Conservation (phyloP, 2,797 vertebrate genomes). For the Eremophila alpestris region DNA sequence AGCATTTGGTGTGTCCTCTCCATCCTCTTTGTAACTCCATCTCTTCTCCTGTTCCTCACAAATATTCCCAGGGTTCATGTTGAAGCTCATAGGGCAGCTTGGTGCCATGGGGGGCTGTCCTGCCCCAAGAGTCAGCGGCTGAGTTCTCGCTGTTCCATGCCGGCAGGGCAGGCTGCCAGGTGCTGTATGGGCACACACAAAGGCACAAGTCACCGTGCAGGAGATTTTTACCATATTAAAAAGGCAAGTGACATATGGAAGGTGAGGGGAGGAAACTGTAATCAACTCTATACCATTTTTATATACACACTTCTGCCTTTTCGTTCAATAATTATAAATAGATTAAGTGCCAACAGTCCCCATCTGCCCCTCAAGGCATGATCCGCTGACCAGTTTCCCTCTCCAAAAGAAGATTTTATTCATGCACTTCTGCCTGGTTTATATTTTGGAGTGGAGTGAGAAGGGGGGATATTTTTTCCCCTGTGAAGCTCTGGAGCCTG, state of each 20-base stretch:
- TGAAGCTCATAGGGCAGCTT: neutral
- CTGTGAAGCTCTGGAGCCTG: slow-evolving; percentile 36
- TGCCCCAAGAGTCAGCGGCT: neutral
- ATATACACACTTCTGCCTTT: slow-evolving; percentile 68
- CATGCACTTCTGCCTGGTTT: neutral
- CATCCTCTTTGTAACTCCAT: neutral
- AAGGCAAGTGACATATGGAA: slow-evolving; percentile 69
- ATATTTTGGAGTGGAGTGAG: slow-evolving; percentile 32
- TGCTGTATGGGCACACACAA: neutral
- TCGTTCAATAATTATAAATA: slow-evolving; percentile 72
- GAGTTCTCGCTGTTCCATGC: neutral
- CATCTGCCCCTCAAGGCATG: slow-evolving; percentile 49
- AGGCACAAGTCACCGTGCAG: neutral
- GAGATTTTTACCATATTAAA: slow-evolving; percentile 57
- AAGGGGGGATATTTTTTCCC: neutral
- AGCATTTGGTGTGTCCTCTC: rapidly evolving
- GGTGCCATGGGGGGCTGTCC: neutral
- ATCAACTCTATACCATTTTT: slow-evolving; percentile 68
- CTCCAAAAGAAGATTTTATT: slow-evolving; percentile 9
- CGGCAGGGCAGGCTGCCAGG: neutral
- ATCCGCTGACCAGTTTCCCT: slow-evolving; percentile 45
- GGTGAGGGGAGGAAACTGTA: slow-evolving; percentile 67
- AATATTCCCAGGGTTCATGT: neutral
- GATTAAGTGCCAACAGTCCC: slow-evolving; percentile 66
- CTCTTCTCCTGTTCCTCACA: neutral